phyloP scores from a whole-genome alignment of 37 sponge, comb jelly and placozoan species.

The Hormiphora californensis region DNA sequence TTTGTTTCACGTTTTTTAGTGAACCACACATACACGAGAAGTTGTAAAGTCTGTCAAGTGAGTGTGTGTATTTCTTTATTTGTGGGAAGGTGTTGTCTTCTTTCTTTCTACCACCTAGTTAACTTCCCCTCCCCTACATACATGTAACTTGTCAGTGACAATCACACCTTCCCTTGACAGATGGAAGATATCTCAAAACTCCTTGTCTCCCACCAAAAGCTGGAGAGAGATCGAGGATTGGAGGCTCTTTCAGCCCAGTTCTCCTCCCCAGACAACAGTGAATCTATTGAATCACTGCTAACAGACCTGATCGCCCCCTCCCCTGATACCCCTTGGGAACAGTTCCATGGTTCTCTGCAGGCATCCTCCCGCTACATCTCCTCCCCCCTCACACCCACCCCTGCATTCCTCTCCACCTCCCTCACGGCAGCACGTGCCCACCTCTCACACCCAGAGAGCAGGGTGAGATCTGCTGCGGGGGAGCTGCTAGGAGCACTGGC shows the following conservation, averaged over 20 bases:
- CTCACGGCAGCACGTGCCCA: neutral
- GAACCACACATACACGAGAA: too few relatives aligned
- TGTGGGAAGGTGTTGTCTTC: too few relatives aligned
- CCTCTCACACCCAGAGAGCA: neutral
- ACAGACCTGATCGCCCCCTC: too few relatives aligned
- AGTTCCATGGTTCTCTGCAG: constrained; percentile 8
- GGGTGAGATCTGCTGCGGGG: neutral
- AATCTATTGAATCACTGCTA: too few relatives aligned
- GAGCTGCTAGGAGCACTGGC: constrained; percentile 19
- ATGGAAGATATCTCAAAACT: neutral
- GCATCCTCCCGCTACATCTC: neutral
- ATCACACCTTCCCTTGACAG: too few relatives aligned
- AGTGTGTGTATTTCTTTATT: too few relatives aligned
- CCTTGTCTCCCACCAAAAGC: neutral
- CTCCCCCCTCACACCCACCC: neutral
- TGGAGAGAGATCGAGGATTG: constrained; percentile 32
- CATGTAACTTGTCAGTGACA: too few relatives aligned
- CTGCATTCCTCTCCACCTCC: neutral
- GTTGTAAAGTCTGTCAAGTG: too few relatives aligned
- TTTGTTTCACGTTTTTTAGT: too few relatives aligned
- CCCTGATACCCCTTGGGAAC: constrained; percentile 34
- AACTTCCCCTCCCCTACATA: too few relatives aligned
- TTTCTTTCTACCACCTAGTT: too few relatives aligned
- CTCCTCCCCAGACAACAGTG: too few relatives aligned
- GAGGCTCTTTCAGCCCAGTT: neutral